Conservation (phyloP, 37 sponge, comb jelly and placozoan genomes). For the Oscarella lobularis region DNA sequence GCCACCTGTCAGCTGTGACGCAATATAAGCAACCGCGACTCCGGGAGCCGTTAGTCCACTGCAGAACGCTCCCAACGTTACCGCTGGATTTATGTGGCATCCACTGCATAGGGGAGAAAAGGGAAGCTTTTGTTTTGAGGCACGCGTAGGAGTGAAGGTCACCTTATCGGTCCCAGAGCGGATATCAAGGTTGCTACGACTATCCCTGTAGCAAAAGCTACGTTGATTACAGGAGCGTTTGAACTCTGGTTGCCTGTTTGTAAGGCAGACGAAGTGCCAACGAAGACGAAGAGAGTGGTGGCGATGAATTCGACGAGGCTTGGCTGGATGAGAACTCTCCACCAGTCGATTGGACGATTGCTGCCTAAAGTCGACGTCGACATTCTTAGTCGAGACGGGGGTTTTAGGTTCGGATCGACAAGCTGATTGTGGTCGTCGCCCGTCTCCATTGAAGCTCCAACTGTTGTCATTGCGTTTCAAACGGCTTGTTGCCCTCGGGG, state of each 20-base stretch:
- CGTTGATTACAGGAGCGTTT: neutral
- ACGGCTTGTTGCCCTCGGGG: no score
- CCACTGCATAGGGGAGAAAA: slow-evolving; percentile 28
- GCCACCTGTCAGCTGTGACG: slow-evolving; percentile 31
- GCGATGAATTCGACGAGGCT: slow-evolving; percentile 39
- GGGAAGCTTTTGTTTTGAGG: no score
- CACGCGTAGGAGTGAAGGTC: no score
- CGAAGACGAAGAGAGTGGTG: slow-evolving; percentile 41
- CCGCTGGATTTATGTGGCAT: slow-evolving; percentile 49
- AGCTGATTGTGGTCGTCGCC: no score
- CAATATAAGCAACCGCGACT: slow-evolving; percentile 19
- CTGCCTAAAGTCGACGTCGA: no score
- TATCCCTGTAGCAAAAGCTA: neutral
- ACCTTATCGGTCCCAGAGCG: no score
- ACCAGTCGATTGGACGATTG: neutral
- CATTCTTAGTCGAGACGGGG: no score
- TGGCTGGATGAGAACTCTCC: slow-evolving; percentile 17
- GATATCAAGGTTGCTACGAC: no score
- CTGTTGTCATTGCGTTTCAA: no score
- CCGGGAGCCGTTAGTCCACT: slow-evolving; percentile 31
- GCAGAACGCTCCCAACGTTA: slow-evolving; percentile 31
- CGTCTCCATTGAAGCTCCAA: no score
- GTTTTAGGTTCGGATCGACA: no score
- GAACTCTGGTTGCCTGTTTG: neutral
- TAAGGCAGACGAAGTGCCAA: slow-evolving; percentile 7